Conservation (phyloP, 2,888 invertebrate genomes). For the Amphimallon solstitiale region DNA sequence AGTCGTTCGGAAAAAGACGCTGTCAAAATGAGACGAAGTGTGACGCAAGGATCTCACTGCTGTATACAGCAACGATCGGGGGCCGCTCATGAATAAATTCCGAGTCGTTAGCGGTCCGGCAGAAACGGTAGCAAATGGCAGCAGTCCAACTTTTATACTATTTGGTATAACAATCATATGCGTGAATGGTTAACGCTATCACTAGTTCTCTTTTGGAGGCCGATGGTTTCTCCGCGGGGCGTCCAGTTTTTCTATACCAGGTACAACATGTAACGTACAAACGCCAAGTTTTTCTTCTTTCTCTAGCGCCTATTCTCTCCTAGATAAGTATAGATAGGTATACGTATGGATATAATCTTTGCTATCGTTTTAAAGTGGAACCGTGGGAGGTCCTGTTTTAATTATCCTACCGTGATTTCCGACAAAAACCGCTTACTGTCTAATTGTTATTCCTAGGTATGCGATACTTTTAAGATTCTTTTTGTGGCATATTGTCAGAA, state of each 20-base stretch:
- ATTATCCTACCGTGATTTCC: conserved; percentile 40
- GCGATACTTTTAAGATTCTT: conserved; percentile 32
- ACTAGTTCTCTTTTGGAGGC: conserved; percentile 45
- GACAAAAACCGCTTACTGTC: conserved; percentile 38
- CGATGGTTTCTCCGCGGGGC: conserved; percentile 44
- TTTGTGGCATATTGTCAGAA: conserved; percentile 21
- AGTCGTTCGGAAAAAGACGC: conserved; percentile 19
- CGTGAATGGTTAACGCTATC: conserved; percentile 47
- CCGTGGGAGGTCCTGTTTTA: conserved; percentile 48
- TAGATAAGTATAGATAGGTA: conserved; percentile 28
- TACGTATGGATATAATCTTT: conserved; percentile 41
- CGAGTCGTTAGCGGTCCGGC: conserved; percentile 35
- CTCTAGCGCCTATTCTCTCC: too few species aligned
- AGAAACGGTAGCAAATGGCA: conserved; percentile 46
- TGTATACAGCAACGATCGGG: too few species aligned
- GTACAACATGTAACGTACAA: conserved; percentile 41
- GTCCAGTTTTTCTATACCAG: conserved; percentile 17
- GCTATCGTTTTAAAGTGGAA: conserved; percentile 42
- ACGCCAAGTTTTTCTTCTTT: conserved; percentile 8
- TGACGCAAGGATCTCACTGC: conserved; percentile 40
- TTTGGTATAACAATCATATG: conserved; percentile 48
- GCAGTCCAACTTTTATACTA: conserved; percentile 47
- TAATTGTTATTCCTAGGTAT: conserved; percentile 36
- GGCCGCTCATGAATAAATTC: conserved; percentile 45
- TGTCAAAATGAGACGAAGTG: conserved; percentile 44